Evolutionary conservation across 2,888 invertebrate species (phyloP).

Genomic region (Leptarthrus brevirostris): DNA sequence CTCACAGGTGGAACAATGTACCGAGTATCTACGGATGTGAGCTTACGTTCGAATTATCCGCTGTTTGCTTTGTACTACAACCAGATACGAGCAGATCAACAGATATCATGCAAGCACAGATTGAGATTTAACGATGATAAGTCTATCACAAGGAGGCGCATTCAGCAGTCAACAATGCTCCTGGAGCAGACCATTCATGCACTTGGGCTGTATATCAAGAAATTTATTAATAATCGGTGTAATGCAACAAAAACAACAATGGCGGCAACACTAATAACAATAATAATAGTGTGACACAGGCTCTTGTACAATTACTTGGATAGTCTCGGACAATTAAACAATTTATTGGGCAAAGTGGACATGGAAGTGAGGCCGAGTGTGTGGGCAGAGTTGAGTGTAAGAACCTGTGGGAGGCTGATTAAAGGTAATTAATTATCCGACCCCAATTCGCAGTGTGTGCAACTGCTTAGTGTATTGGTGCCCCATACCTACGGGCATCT

Average conservation of each 20-base stretch:
- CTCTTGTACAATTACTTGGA: slow-evolving; percentile 37
- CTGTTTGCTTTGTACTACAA: slow-evolving; percentile 47
- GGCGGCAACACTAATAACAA: slow-evolving; percentile 29
- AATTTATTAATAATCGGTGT: slow-evolving; percentile 44
- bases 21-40: slow-evolving; percentile 42
- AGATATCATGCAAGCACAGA: slow-evolving; percentile 52
- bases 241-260: slow-evolving; percentile 24
- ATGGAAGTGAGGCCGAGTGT: background rate
- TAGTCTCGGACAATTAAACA: slow-evolving; percentile 38
- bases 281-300: slow-evolving; percentile 36
- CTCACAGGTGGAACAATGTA: slow-evolving; percentile 34
- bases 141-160: slow-evolving; percentile 40
- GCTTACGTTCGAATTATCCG: slow-evolving; percentile 47
- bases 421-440: background rate
- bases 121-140: slow-evolving; percentile 54
- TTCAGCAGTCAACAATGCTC: slow-evolving; percentile 39
- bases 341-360: slow-evolving; percentile 18
- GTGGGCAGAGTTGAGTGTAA: background rate
- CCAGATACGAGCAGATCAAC: slow-evolving; percentile 51
- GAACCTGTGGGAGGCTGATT: background rate
- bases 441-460: too few species aligned
- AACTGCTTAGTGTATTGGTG: too few species aligned
- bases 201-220: slow-evolving; percentile 30
- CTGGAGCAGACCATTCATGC: slow-evolving; percentile 36
- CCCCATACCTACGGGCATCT: background rate